Base-by-base conservation (phyloP, 2,797 vertebrate genomes). In the Natrix natrix region DNA sequence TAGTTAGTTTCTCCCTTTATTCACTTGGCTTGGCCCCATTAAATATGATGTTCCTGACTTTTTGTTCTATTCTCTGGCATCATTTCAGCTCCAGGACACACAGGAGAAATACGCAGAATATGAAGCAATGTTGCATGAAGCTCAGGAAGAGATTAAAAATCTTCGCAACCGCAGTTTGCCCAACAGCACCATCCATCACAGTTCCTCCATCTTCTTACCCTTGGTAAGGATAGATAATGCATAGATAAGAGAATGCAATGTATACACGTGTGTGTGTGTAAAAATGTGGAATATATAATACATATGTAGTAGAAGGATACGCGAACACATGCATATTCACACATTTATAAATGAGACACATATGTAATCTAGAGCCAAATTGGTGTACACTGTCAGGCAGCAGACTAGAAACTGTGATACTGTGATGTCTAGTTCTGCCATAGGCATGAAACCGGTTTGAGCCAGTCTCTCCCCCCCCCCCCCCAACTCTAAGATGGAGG, bases 81-180 rank as follows among this genome's bases (percentile, higher is more conserved):
- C 10, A 2, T 56, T 91, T 92, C 97, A 99, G 98, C 96, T 99
- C 74, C 98, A 97, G 94, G 98, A 99, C 94, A 96, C 99, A 93
- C 98, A 97, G 97, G 98, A 98, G 96, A 99, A 98, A 95, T 98
- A 98, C 91, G 93, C 93, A 0, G 98, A 99, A 95, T 98, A 98
- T 56, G 97, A 98, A 1, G 98, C 98, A 95, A 98, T 99, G 98
- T 98, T 98, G 92, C 96, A 95, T 0, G 98, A 99, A 91, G 98
- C 98, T 7, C 97, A 95, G 95, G 98, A 99, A 96, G 98, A 99
- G 97, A 98, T 98, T 3, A 99, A 98, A 97, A 98, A 97, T 96
- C 97, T 98, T 92, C 96, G 98, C 12, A 98, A 98, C 95, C 98
- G 98, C 94, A 98, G 96, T 91, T 94, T 98, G 1, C 98, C 98